Percentiles rank a stretch among this genome's conserved stretches.
Evolutionary conservation across 2,113 vertebrate species (phyloP).

Genomic region (Myrmecophaga tridactyla): DNA sequence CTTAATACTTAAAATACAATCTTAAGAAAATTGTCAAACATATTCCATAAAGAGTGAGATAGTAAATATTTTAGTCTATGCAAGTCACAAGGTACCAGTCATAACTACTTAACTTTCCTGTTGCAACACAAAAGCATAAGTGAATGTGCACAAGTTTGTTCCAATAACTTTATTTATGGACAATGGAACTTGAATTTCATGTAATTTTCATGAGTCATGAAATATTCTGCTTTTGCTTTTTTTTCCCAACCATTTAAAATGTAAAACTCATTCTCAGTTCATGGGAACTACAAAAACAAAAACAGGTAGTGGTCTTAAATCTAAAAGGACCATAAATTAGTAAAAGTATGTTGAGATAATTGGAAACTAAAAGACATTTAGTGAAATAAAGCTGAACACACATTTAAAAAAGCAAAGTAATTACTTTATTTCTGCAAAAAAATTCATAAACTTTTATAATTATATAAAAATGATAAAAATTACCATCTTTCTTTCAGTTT

Average conservation of each 20-base stretch:
- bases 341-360: constrained; percentile 15
- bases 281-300: constrained; percentile 38
- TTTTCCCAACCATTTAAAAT: constrained; percentile 1
- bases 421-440: constrained; percentile 31
- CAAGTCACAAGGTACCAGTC: background rate
- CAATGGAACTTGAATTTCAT: constrained; percentile 37
- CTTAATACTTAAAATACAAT: constrained; percentile 20
- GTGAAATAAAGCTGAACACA: background rate
- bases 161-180: background rate
- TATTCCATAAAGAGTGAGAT: constrained; percentile 24
- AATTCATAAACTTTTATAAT: constrained; percentile 9
- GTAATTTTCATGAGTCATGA: constrained; percentile 2
- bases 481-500: constrained; percentile 97
- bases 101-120: background rate
- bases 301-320: background rate
- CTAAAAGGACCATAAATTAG: constrained; percentile 46
- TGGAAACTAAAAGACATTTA: constrained; percentile 40
- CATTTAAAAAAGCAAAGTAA: constrained; percentile 11
- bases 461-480: constrained; percentile 72
- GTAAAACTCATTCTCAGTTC: constrained; percentile 9
- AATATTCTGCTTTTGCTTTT: background rate
- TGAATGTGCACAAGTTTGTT: background rate
- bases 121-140: background rate
- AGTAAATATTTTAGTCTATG: constrained; percentile 9
- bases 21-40: background rate